A percentile compares a stretch with the other conserved stretches of the same genome.
Conservation (phyloP, 1,140 invertebrate genomes). For the Macrobrachium rosenbergii region DNA sequence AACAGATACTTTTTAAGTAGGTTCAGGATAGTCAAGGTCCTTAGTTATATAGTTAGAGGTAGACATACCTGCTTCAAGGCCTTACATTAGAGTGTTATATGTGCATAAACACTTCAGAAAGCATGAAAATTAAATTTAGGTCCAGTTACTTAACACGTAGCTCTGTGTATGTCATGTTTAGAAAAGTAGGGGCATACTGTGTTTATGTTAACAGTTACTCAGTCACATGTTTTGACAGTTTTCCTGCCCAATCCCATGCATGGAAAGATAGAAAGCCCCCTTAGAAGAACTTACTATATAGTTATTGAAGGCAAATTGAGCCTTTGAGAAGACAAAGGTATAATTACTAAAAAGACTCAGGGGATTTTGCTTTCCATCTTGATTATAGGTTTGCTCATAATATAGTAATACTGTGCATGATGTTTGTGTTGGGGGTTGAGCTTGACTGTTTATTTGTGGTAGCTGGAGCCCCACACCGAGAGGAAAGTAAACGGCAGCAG, state of each 20-base stretch:
- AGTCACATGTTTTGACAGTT: background rate
- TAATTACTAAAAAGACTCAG: background rate
- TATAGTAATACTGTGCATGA: slow-evolving; percentile 43
- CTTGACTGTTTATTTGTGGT: slow-evolving; percentile 53
- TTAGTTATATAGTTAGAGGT: too few relatives aligned
- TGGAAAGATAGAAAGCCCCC: slow-evolving; percentile 35
- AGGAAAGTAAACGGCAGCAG: slow-evolving; percentile 16
- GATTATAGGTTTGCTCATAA: slow-evolving; percentile 2
- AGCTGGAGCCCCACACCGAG: slow-evolving; percentile 51
- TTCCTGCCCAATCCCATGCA: slow-evolving; percentile 26
- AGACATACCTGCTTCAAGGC: too few relatives aligned
- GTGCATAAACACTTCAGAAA: too few relatives aligned
- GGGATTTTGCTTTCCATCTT: slow-evolving; percentile 29
- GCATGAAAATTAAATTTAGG: too few relatives aligned
- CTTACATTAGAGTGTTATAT: too few relatives aligned
- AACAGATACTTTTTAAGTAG: too few relatives aligned
- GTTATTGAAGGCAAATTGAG: background rate
- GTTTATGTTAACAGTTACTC: slow-evolving; percentile 21
- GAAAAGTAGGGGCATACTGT: background rate
- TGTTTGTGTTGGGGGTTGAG: slow-evolving; percentile 38
- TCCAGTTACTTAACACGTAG: too few relatives aligned
- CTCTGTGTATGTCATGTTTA: too few relatives aligned
- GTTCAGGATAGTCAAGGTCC: too few relatives aligned
- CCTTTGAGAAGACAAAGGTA: background rate
- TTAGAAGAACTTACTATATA: too few relatives aligned